Evolutionary conservation across 1,140 invertebrate species (phyloP).

Genomic region (Tetraneura akinire): DNA sequence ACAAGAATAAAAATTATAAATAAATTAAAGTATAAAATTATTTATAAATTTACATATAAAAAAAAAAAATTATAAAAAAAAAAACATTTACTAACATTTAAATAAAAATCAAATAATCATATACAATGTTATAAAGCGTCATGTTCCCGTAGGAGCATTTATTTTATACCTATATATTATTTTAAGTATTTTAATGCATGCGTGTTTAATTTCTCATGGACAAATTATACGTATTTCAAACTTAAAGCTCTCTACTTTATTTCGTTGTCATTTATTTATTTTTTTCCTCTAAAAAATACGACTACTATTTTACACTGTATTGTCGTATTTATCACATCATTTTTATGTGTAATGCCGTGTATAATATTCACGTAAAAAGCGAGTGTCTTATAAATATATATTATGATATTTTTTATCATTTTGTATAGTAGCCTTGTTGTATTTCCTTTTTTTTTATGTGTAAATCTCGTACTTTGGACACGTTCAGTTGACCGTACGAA

Average conservation of each 20-base stretch:
- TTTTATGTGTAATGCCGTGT: too few relatives aligned
- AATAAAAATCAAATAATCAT: constrained; percentile 46
- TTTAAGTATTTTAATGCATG: constrained; percentile 51
- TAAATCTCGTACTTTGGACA: not conserved
- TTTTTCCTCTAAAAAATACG: not conserved
- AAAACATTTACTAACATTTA: constrained; percentile 45
- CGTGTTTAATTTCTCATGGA: constrained; percentile 48
- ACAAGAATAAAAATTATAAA: not conserved
- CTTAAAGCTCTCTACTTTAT: constrained; percentile 48
- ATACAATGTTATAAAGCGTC: constrained; percentile 30
- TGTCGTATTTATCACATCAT: too few relatives aligned
- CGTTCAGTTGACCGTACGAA: too few relatives aligned
- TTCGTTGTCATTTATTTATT: constrained; percentile 22
- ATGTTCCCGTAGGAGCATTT: constrained; percentile 49
- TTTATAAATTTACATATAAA: constrained; percentile 43
- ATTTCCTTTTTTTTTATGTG: not conserved
- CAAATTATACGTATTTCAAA: constrained; percentile 50
- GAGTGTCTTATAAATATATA: too few relatives aligned
- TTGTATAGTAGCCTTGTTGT: too few relatives aligned
- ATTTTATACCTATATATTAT: constrained; percentile 51
- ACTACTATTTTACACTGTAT: too few relatives aligned
- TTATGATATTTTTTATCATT: too few relatives aligned
- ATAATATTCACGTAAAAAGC: not conserved
- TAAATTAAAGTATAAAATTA: not conserved
- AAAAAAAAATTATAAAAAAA: too few relatives aligned